A percentile compares a stretch with the other conserved stretches of the same genome.
These are phyloP conservation scores for Chaetodon trifasciatus DNA, from an alignment of 2,797 vertebrate species.

Conservation along the genomic window DNA sequence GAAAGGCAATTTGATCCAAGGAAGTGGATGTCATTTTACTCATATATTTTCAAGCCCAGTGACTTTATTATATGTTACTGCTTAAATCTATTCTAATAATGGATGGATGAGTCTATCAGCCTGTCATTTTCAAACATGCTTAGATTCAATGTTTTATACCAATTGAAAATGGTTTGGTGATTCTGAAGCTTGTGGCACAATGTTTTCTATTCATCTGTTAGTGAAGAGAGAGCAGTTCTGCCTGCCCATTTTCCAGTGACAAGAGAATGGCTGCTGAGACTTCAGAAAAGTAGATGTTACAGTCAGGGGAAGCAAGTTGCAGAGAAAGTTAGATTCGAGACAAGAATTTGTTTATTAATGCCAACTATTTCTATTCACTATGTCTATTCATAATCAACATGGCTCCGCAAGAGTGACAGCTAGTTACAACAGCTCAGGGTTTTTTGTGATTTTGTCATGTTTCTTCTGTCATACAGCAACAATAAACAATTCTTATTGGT, in stretches of 20 bases:
- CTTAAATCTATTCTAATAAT: constrained; percentile 83
- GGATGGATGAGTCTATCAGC: constrained; percentile 84
- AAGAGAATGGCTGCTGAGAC: constrained; percentile 82
- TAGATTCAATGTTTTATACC: constrained; percentile 78
- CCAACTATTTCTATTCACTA: constrained; percentile 64
- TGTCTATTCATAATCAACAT: no score
- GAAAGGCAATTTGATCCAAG: constrained; percentile 86
- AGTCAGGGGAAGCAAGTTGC: constrained; percentile 76
- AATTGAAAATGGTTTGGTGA: constrained; percentile 78
- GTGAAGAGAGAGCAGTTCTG: constrained; percentile 72
- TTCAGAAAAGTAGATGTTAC: constrained; percentile 80
- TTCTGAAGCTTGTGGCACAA: constrained; percentile 74
- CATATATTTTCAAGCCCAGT: constrained; percentile 85
- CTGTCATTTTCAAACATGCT: constrained; percentile 79
- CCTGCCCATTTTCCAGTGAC: constrained; percentile 77
- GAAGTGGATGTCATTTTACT: constrained; percentile 85
- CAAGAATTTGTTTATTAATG: constrained; percentile 86
- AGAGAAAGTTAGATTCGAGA: constrained; percentile 83
- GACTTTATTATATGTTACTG: constrained; percentile 86
- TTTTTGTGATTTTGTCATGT: no score
- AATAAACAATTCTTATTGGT: no score
- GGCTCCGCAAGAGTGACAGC: no score
- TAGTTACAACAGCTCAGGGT: no score
- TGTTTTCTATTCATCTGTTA: constrained; percentile 81
- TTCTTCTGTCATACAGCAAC: no score